Base-by-base conservation (phyloP, 2,113 vertebrate species). In the Silurus meridionalis region DNA sequence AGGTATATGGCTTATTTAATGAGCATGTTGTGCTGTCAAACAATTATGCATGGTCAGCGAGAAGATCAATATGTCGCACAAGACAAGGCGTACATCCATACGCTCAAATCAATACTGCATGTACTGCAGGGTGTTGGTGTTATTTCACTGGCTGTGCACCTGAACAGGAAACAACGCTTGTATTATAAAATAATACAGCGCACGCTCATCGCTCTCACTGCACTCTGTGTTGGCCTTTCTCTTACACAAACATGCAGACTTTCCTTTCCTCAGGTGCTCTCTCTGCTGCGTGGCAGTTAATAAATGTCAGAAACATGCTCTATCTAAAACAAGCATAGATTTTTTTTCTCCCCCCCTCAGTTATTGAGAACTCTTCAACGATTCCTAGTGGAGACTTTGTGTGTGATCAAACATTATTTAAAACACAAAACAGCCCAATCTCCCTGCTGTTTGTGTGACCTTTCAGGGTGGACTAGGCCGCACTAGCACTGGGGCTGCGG, bases 341-440 rank as follows among this genome's bases (percentile, higher is more conserved):
- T 80, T 75, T 66, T 63, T 55, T 25, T 25, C 6, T 17, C 23
- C 52, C 11, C 74, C 21, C 58, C 67, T 52, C 48, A 60, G 79
- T 82, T 81, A 80, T 80, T 77, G 78, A 82, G 69, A 72, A 88
- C n/a, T 88, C 86, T 82, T 86, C 19, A 28, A 74, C 63, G 85
- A 81, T 60, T 80, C 83, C 5, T 75, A 55, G 60, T 53, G 46
- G 80, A 78, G 83, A 53, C 83, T 63, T 71, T 72, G 89, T 85
- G 82, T 83, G 82, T 82, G 87, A 90, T 89, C 83, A 86, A 91
- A 91, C 84, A 86, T 88, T 86, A 87, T 89, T 87, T 89, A 85
- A 86, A 88, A 89, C 80, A 72, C 81, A 86, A 87, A 86, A 87
- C 69, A 53, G 83, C 79, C 82, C 53, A 10, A 61, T 79, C 77